These are phyloP conservation scores for Pandemis cinnamomeana DNA, from an alignment of 2,888 invertebrate genomes.

Conservation along the genomic window DNA sequence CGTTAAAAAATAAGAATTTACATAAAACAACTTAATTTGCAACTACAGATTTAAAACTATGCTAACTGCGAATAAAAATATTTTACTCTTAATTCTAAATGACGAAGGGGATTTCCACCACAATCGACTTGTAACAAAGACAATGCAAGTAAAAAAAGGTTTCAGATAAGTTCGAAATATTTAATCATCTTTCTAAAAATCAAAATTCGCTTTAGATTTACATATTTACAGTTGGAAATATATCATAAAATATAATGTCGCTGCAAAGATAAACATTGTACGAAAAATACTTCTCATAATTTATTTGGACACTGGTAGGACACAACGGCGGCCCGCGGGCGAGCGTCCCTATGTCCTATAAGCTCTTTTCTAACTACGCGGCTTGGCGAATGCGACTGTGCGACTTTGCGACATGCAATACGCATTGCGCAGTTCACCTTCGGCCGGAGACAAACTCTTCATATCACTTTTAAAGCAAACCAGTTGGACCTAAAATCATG, in stretches of 20 bases:
- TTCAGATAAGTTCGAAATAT: constrained; percentile 27
- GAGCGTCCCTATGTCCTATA: constrained; percentile 48
- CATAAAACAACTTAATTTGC: constrained; percentile 12
- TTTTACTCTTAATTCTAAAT: constrained; percentile 40
- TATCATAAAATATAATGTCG: constrained; percentile 61
- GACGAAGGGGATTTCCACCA: constrained; percentile 41
- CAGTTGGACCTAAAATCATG: constrained; percentile 27
- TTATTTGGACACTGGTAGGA: constrained; percentile 49
- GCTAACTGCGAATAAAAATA: constrained; percentile 43
- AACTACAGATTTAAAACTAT: constrained; percentile 43
- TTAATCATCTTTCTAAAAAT: constrained; percentile 39
- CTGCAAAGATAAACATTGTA: constrained; percentile 57
- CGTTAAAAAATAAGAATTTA: constrained; percentile 6
- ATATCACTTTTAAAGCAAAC: background rate
- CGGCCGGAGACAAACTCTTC: constrained; percentile 35
- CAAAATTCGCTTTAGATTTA: constrained; percentile 64
- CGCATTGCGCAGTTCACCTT: constrained; percentile 14
- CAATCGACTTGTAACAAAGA: constrained; percentile 40
- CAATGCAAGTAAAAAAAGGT: constrained; percentile 37
- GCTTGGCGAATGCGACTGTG: background rate
- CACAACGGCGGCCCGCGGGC: constrained; percentile 44
- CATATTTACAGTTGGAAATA: constrained; percentile 71
- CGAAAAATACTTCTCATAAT: constrained; percentile 56
- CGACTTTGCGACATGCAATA: background rate
- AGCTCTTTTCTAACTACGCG: constrained; percentile 51